Base-by-base conservation (phyloP, 1,140 invertebrate species). In the Harlomillsia oculata region DNA sequence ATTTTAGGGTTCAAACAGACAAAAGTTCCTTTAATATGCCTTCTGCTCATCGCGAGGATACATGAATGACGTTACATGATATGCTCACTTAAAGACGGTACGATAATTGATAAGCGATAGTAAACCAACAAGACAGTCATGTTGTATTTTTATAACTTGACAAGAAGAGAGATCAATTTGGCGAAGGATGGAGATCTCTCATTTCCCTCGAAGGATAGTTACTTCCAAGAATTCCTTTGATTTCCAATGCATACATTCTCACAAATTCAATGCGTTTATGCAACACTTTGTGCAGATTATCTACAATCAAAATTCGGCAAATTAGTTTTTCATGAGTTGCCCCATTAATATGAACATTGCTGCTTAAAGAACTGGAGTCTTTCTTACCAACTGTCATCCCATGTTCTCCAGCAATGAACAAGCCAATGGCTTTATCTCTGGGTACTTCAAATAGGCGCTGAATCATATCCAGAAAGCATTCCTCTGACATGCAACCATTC, bases 231-330 rank as follows among this genome's bases (percentile, higher is more conserved):
- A 56, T 32, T 18, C 50, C 50, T 40, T 21, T 34, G 8, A 18
- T 34, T 56, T 63, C 61, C 43, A 63, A 26, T 26, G 56, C 56
- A 52, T 48, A 49, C 18, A 56, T 14, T 21, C 29, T 49, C 1
- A 56, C 1, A 26, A 26, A 41, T 30, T 56, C 43, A 14, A 45
- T 28, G 16, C 43, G 21, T 25, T n/a, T 45, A 5, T 6, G 30
- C 44, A 53, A n/a, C n/a, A n/a, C n/a, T 25, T n/a, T 45, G 4
- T 6, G n/a, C n/a, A n/a, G n/a, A n/a, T n/a, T n/a, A n/a, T n/a
- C n/a, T n/a, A n/a, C n/a, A n/a, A n/a, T n/a, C 34, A 50, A 11
- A 60, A n/a, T 45, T 50, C 51, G 1, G 48, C 16, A 32, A 41
- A 56, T 37, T 60, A n/a, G n/a, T n/a, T n/a, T n/a, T n/a, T 18